Evolutionary conservation across 2,888 invertebrate species (phyloP).

Genomic region (Pseudoips prasinana): DNA sequence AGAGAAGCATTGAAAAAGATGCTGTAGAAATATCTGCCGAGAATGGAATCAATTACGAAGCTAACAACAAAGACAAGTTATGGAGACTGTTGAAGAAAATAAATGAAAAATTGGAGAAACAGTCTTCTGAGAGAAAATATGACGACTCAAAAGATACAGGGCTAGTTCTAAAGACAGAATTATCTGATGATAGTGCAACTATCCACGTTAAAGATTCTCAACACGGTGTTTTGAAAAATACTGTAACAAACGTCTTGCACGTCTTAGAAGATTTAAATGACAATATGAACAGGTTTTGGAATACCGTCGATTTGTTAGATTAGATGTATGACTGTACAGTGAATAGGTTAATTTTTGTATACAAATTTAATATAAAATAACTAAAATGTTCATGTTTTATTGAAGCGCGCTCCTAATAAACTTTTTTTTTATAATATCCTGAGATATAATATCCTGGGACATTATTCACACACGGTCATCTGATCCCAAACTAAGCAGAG

Average conservation of each 20-base stretch:
- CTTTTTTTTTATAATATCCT: too few relatives aligned
- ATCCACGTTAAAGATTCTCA: slow-evolving; percentile 45
- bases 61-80: slow-evolving; percentile 40
- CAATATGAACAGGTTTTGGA: slow-evolving; percentile 62
- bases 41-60: slow-evolving; percentile 47
- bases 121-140: slow-evolving; percentile 37
- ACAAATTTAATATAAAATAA: slow-evolving; percentile 8
- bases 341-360: slow-evolving; percentile 27
- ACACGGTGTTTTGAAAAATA: slow-evolving; percentile 51
- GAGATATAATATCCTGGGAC: too few relatives aligned
- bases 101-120: slow-evolving; percentile 44
- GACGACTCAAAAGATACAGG: slow-evolving; percentile 28
- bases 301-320: slow-evolving; percentile 54
- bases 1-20: slow-evolving; percentile 21
- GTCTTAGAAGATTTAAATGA: slow-evolving; percentile 60
- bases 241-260: slow-evolving; percentile 50
- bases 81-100: slow-evolving; percentile 53
- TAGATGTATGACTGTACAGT: slow-evolving; percentile 38
- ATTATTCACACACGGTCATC: too few relatives aligned
- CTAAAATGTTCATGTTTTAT: background rate
- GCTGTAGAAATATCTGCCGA: slow-evolving; percentile 35
- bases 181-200: slow-evolving; percentile 44
- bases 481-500: too few relatives aligned
- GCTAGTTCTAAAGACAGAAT: slow-evolving; percentile 44
- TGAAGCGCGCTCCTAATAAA: too few relatives aligned